phyloP scores from a whole-genome alignment of 2,113 vertebrate species.

The Ahaetulla prasina region DNA sequence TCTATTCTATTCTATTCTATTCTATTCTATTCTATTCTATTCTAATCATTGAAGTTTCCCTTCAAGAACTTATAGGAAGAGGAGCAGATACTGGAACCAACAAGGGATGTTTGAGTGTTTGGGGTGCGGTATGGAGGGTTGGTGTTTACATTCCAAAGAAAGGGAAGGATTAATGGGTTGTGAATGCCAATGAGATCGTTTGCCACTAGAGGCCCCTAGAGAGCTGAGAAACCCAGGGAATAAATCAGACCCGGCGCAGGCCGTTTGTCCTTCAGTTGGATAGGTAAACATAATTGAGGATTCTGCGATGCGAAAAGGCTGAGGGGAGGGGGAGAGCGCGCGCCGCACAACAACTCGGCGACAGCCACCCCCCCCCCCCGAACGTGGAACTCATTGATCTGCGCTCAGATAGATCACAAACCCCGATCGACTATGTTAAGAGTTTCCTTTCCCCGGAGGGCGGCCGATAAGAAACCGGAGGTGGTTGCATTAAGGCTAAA shows the following conservation, averaged over 20 bases:
- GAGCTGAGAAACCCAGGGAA: slow-evolving; percentile 66
- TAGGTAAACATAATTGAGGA: slow-evolving; percentile 63
- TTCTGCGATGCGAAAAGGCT: slow-evolving; percentile 1
- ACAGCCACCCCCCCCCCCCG: background rate
- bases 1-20: no score
- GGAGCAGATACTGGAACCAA: background rate
- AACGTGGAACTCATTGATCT: background rate
- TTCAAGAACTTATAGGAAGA: slow-evolving; percentile 46
- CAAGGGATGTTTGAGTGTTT: slow-evolving; percentile 26
- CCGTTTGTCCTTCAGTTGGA: slow-evolving; percentile 60
- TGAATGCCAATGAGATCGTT: slow-evolving; percentile 60
- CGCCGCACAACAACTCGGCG: slow-evolving; percentile 49
- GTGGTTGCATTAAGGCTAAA: background rate
- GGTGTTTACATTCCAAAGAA: background rate
- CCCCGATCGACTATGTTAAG: background rate
- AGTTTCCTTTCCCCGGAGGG: background rate
- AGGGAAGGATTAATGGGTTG: background rate
- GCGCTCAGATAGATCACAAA: background rate
- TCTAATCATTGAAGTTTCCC: slow-evolving; percentile 35
- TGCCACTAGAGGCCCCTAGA: slow-evolving; percentile 72
- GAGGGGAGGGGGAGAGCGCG: slow-evolving; percentile 15
- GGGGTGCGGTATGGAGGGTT: slow-evolving; percentile 24
- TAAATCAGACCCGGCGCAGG: slow-evolving; percentile 56
- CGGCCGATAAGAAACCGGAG: background rate
- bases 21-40: no score